phyloP scores from a whole-genome alignment of 1,140 invertebrate species.

The Pogonomyrmex barbatus region DNA sequence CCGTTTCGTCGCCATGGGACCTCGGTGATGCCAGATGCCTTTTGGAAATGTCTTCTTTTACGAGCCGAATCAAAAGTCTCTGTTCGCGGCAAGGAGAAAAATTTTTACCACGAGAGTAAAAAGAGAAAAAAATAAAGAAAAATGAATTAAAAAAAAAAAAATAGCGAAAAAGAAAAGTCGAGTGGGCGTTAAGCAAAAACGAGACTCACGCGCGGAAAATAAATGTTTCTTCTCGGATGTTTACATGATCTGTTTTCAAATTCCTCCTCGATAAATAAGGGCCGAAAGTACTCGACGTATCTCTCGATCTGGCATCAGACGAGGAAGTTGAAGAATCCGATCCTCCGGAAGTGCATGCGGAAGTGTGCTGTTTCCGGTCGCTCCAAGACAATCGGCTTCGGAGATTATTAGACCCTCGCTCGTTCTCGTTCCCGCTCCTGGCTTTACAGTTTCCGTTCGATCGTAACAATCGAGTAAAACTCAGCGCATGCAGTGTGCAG shows the following conservation, averaged over 20 bases:
- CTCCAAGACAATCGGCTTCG: constrained; percentile 30
- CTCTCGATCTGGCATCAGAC: constrained; percentile 65
- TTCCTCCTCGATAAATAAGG: neutral
- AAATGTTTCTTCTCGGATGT: constrained; percentile 61
- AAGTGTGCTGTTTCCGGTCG: constrained; percentile 46
- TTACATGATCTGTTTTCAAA: constrained; percentile 31
- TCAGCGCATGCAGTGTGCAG: neutral
- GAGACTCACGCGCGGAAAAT: neutral
- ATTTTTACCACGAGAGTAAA: constrained; percentile 16
- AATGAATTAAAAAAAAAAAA: neutral
- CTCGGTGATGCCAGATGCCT: constrained; percentile 67
- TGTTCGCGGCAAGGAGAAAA: constrained; percentile 7
- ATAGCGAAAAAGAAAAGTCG: neutral
- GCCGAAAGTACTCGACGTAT: neutral
- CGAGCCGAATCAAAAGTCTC: constrained; percentile 33
- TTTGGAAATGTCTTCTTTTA: constrained; percentile 34
- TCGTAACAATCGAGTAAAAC: constrained; percentile 12
- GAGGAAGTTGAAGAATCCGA: constrained; percentile 36
- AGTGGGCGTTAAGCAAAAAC: constrained; percentile 2
- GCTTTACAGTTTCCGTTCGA: constrained; percentile 12
- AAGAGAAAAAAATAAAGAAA: neutral
- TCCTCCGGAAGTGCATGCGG: constrained; percentile 28
- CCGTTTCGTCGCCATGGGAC: constrained; percentile 34
- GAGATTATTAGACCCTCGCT: neutral
- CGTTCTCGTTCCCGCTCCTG: neutral